These are phyloP conservation scores for Amphipoea lucens DNA, from an alignment of 2,888 invertebrate species.

Conservation along the genomic window DNA sequence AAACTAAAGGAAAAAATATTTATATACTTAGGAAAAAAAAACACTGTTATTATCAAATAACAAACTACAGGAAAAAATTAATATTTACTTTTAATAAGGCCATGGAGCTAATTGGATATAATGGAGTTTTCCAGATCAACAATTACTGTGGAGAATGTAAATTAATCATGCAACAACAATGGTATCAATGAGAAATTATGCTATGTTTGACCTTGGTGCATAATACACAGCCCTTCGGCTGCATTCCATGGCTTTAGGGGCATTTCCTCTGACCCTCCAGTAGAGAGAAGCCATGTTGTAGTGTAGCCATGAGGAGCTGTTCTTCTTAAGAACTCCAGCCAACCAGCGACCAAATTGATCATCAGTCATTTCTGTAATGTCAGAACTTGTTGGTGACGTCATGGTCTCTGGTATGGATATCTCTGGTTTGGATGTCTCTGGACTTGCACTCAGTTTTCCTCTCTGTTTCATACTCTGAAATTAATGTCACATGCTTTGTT, in stretches of 20 bases:
- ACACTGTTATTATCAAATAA: not conserved
- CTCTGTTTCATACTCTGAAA: constrained; percentile 82
- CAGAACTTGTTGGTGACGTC: constrained; percentile 63
- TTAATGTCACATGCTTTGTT: constrained; percentile 5
- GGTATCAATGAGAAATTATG: not conserved
- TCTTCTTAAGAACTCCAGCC: constrained; percentile 91
- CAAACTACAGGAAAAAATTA: not conserved
- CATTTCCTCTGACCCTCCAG: constrained; percentile 94
- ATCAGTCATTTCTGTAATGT: constrained; percentile 73
- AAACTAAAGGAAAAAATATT: not conserved
- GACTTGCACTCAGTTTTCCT: constrained; percentile 78
- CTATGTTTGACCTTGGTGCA: constrained; percentile 91
- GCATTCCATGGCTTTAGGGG: constrained; percentile 95
- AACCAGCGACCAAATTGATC: constrained; percentile 91
- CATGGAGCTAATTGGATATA: constrained; percentile 24
- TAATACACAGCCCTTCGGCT: constrained; percentile 93
- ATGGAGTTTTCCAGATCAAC: not conserved
- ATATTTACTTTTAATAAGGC: not conserved
- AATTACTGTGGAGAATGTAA: not conserved
- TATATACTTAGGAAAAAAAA: not conserved
- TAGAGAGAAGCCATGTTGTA: constrained; percentile 94
- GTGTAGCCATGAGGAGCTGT: constrained; percentile 94
- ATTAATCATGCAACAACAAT: not conserved
- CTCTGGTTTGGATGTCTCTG: constrained; percentile 76
- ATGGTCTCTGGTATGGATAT: constrained; percentile 73